These are phyloP conservation scores for Nymphalis urticae DNA, from an alignment of 2,888 invertebrate species.

Conservation along the genomic window DNA sequence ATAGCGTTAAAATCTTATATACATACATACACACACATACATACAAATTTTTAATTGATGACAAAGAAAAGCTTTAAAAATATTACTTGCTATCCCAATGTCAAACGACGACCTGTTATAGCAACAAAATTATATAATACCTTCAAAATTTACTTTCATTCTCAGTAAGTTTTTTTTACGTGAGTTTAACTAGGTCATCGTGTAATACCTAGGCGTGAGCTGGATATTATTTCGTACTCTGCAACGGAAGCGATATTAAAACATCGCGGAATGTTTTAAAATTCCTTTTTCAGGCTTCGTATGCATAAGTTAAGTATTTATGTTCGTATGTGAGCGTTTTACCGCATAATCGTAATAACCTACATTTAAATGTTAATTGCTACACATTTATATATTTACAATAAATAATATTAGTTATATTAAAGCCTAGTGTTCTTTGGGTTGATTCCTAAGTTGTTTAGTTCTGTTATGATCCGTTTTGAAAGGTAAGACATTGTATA, in stretches of 20 bases:
- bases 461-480: too few species aligned
- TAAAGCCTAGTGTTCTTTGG: too few species aligned
- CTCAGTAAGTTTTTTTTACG: slow-evolving; percentile 16
- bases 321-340: not conserved
- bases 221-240: slow-evolving; percentile 17
- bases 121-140: slow-evolving; percentile 27
- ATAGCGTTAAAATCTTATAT: too few species aligned
- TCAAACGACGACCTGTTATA: slow-evolving; percentile 5
- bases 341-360: not conserved
- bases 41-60: too few species aligned
- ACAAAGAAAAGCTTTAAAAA: too few species aligned
- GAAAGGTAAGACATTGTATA: too few species aligned
- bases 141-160: slow-evolving; percentile 25
- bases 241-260: slow-evolving; percentile 2
- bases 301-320: slow-evolving; percentile 1
- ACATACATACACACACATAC: too few species aligned
- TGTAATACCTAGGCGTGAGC: slow-evolving; percentile 17
- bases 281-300: slow-evolving; percentile 1
- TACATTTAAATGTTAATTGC: not conserved
- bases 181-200: slow-evolving; percentile 25
- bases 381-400: too few species aligned
- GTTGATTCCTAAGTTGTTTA: too few species aligned
- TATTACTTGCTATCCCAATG: too few species aligned
- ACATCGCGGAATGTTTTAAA: slow-evolving; percentile 7
- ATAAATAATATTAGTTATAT: too few species aligned